Evolutionary conservation across 2,888 invertebrate genomes (phyloP), one percentile per base, ranked within the genome.

Genomic region (Agonopterix alstromeriana): DNA sequence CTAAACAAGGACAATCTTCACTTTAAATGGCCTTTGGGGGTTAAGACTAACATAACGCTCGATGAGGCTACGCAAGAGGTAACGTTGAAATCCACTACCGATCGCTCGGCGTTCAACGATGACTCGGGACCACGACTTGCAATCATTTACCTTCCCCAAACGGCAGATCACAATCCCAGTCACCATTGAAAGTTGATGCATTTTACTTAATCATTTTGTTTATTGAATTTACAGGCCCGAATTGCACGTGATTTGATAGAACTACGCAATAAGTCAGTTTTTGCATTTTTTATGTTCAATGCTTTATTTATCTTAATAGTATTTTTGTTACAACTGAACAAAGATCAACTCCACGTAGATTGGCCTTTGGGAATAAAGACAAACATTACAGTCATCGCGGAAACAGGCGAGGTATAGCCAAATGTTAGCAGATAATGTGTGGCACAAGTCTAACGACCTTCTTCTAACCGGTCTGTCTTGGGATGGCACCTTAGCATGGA

Each of bases 281-380:
- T 98, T 90, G 97, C 96, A 81, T 98, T 98, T 94, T 95, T 98
- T 91, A 98, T 99, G 98, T 95, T 98, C 92, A 99, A 99, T 93
- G 97, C 98, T 87, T 94, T 99, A 81, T 99, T 98, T 94, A 97
- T 98, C 84, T 94, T 99, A 91, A 96, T 98, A 90, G 98, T 99
- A 79, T 97, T 99, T 91, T 95, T 99, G 89, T 95, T 99, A 84
- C 98, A 99, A 94, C 93, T 98, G 90, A 98, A 98, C 92, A 98
- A 98, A 94, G 97, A 98, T 91, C 96, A 96, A 90, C 93, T 98
- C 84, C 97, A 98, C 91, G 94, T 98, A 90, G 93, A 97, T 90
- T 98, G 98, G 98, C 98, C 98, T 80, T 93, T 97, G 80, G 97
- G 97, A 83, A 94, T 96, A 89, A 95, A 95, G 91, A 96, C 96